These are phyloP conservation scores for Cheirogaleus medius DNA, from an alignment of 2,113 vertebrate genomes.

Conservation along the genomic window DNA sequence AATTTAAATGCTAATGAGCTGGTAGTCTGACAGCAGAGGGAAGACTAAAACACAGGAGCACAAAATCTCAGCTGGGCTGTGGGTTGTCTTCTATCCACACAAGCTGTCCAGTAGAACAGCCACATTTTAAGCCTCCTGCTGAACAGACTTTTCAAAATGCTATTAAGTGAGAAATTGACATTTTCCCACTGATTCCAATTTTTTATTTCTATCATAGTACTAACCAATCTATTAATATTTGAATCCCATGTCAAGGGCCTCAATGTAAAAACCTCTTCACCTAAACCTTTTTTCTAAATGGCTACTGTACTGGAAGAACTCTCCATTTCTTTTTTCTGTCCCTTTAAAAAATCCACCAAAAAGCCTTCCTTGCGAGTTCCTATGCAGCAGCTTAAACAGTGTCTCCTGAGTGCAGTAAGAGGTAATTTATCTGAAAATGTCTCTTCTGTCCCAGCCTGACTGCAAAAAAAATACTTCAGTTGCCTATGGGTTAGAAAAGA, in stretches of 20 bases:
- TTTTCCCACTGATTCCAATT: slow-evolving; percentile 9
- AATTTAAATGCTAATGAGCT: slow-evolving; percentile 72
- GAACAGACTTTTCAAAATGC: slow-evolving; percentile 24
- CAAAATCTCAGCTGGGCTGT: not conserved
- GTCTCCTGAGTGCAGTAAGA: slow-evolving; percentile 54
- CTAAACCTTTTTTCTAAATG: not conserved
- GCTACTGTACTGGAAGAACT: not conserved
- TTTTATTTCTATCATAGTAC: not conserved
- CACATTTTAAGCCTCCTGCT: not conserved
- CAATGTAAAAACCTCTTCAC: not conserved
- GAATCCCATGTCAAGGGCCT: not conserved
- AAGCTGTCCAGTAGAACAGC: not conserved
- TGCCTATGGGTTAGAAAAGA: slow-evolving; percentile 48
- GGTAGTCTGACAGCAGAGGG: slow-evolving; percentile 39
- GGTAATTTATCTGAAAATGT: slow-evolving; percentile 50
- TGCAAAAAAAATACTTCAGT: slow-evolving; percentile 49
- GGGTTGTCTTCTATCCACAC: not conserved
- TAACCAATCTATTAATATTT: slow-evolving; percentile 1
- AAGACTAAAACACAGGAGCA: not conserved
- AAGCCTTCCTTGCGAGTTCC: not conserved
- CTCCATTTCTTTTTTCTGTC: not conserved
- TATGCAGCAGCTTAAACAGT: not conserved
- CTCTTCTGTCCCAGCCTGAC: slow-evolving; percentile 11
- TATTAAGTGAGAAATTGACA: slow-evolving; percentile 4
- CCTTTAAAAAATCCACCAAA: slow-evolving; percentile 8